Base-by-base conservation (phyloP, 23 tunicate species). In the Halocynthia aurantium region DNA sequence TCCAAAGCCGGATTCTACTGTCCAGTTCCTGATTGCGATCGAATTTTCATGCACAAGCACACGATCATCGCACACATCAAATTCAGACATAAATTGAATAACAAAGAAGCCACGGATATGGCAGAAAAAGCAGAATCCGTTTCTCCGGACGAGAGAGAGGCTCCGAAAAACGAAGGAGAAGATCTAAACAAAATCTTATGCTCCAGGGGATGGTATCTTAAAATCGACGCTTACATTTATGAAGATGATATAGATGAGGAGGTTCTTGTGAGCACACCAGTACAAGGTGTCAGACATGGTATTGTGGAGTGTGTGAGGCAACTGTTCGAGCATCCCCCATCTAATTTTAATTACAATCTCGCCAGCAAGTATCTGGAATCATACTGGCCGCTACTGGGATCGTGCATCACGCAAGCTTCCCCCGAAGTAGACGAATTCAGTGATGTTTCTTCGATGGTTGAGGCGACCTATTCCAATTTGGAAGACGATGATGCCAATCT, bases 11-110 rank as follows among this genome's bases (percentile, higher is more conserved):
- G 70, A 20, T 65, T 79, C 53, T 76, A 56, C 15, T 87, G 93
- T 63, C 93, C 93, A 5, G 76, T 82, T 10, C 55, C 52, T 15
- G 40, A 52, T 56, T 87, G 93, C 44, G 22, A 61, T 9, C 80
- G 86, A 15, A 52, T 63, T 8, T 87, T 73, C 61, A 81, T 71
- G 13, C 86, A 87, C 57, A 57, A 80, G 21, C 93, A 87, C 73
- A 87, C 93, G 7, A 74, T 87, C 9, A 70, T 68, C 22, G 93
- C 85, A 6, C 93, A 87, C 63, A 57, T 87, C 53, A 84, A 87
- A 62, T 87, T 87, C 55, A 67, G 86, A 10, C 93, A 87, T 53
- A 76, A 76, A 71, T 52, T 76, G 5, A 62, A 12, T 49, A 57
- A 69, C 22, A 84, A 81, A 73, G 70, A 76, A 60, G 93, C 86